phyloP scores from a whole-genome alignment of 2,888 invertebrate genomes.

The Drosophila mayaguana region DNA sequence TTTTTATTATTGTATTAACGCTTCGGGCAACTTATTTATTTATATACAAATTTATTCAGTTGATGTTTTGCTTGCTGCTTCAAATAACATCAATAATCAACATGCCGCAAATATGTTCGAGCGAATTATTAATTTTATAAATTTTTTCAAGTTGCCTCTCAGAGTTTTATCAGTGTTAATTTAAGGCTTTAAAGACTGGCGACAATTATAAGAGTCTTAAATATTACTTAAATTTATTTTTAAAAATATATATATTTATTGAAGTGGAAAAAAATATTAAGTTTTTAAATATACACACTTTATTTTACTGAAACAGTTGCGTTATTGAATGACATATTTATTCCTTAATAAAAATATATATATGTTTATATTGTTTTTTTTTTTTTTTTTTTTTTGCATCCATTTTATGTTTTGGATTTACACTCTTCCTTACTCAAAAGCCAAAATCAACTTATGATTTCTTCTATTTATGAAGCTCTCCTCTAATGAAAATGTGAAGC shows the following conservation, averaged over 20 bases:
- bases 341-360: too few species aligned
- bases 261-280: background rate
- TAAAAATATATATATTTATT: background rate
- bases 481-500: too few species aligned
- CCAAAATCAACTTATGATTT: too few species aligned
- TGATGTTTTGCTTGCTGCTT: slow-evolving; percentile 65
- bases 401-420: too few species aligned
- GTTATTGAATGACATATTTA: too few species aligned
- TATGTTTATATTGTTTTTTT: too few species aligned
- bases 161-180: background rate
- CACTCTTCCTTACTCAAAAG: too few species aligned
- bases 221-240: background rate
- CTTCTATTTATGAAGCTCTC: too few species aligned
- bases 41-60: slow-evolving; percentile 53
- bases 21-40: slow-evolving; percentile 62
- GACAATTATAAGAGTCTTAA: background rate
- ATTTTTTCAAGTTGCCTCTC: slow-evolving; percentile 1
- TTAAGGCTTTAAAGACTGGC: background rate
- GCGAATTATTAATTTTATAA: slow-evolving; percentile 39
- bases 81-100: slow-evolving; percentile 63
- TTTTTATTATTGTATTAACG: slow-evolving; percentile 47
- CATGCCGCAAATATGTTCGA: slow-evolving; percentile 22
- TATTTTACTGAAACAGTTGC: too few species aligned
- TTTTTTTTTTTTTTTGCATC: too few species aligned
- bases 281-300: background rate